Base-by-base conservation (phyloP, 2,113 vertebrate species). In the Bostrychus sinensis region DNA sequence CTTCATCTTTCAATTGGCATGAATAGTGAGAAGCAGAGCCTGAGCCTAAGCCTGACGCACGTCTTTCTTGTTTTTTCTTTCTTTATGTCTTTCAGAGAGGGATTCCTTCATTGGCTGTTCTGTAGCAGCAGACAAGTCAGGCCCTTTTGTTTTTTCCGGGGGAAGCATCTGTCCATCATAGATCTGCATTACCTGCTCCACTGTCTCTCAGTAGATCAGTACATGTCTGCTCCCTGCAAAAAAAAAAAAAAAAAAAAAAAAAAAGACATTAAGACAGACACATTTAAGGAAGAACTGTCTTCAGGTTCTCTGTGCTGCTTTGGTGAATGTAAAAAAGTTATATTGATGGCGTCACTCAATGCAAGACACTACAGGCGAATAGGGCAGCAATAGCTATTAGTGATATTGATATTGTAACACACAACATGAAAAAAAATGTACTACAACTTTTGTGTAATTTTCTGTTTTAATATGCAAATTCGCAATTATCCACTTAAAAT, bases 81-180 rank as follows among this genome's bases (percentile, higher is more conserved):
- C 84, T 89, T 90, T 91, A 67, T 93, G 90, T 93, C 86, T 92
- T 92, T 88, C 91, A 92, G 91, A 92, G 85, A 90, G 89, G 82
- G 88, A 89, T 67, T 82, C 83, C 86, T 87, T 87, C 88, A 80
- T 84, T 90, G 86, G 84, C 86, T 90, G 81, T 86, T 81, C 85
- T 91, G 82, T 91, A 83, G 81, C 82, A 80, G 85, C 89, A 91
- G 85, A 92, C 89, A 92, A 89, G 88, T 89, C 89, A 92, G 91
- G 76, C 89, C 83, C 77, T 89, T 89, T 91, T 89, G 86, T 90
- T 89, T 91, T 88, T 82, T 86, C 86, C 86, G 84, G 89, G 79
- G 70, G 70, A 83, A 83, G 84, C 75, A 78, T 46, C 84, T 80
- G 8, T 75, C 85, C 75, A 65, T 70, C 84, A 77, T 89, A 87